Evolutionary conservation across 2,888 invertebrate genomes (phyloP), one percentile per base, ranked within the genome.

Genomic region (Gonocerus acuteangulatus): DNA sequence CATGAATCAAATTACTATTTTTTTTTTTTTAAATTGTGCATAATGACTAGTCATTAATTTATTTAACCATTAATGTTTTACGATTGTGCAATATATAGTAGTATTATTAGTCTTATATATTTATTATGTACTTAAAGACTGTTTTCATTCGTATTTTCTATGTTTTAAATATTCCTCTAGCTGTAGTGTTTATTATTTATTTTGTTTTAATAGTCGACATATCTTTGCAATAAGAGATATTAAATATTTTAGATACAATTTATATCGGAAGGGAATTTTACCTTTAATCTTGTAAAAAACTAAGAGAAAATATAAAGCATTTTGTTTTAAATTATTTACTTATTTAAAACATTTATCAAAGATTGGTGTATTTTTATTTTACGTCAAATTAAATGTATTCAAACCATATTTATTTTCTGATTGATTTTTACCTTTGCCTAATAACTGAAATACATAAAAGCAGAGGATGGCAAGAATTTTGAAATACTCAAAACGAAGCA

Each of bases 201-300:
- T 39, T 39, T n/a, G 3, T 39, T 39, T 39, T 13, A 27, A 27
- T 27, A 39, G 39, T 3, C 3, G n/a, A 39, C 39, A 39, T 39
- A 39, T 39, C 39, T 39, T 39, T 39, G 13, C 39, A 39, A 13
- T 39, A 39, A 39, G 39, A 39, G 39, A 39, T 39, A 15, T 39
- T 39, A 13, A 54, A 54, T 54, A 54, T 54, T 54, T 54, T 54
- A 54, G 54, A 54, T 54, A 54, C 54, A 54, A 54, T 54, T 54
- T 54, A 21, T 54, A 54, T 42, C 15, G 6, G 21, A 18, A 47
- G 11, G 39, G 42, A 21, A 19, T 4, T 23, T 2, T 22, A 22
- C 22, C 15, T 21, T 19, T 21, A 42, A 19, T 42, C 7, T 39
- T 39, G 39, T 4, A 39, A 39, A 39, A 32, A 32, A 39, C 4